Evolutionary conservation across 2,113 vertebrate species (phyloP).

Genomic region (Engystomops pustulosus): DNA sequence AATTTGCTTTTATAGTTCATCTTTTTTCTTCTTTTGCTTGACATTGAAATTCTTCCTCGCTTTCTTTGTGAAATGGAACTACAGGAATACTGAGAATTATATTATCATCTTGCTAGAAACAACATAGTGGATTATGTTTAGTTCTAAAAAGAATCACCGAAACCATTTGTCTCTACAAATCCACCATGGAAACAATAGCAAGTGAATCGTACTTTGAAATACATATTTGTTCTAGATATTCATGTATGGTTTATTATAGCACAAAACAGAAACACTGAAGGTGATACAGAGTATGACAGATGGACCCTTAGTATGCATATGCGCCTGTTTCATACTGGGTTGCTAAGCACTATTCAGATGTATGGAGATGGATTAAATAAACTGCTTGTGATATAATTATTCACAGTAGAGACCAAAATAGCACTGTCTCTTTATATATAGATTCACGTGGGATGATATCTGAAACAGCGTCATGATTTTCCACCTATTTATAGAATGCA

Average conservation of each 20-base stretch:
- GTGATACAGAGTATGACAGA: constrained; percentile 28
- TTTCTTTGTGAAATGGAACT: neutral
- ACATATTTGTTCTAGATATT: neutral
- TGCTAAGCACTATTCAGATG: constrained; percentile 22
- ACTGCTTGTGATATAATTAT: constrained; percentile 58
- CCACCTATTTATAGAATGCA: constrained; percentile 31
- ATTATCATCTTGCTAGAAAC: neutral
- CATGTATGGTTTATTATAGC: neutral
- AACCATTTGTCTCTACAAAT: neutral
- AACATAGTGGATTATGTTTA: neutral
- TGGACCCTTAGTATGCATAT: constrained; percentile 3
- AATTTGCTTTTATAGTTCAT: neutral
- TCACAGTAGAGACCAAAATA: constrained; percentile 32
- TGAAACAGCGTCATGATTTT: constrained; percentile 19
- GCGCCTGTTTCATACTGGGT: neutral
- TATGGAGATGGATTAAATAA: constrained; percentile 39
- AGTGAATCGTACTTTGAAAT: neutral
- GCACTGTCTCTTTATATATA: constrained; percentile 43
- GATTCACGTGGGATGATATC: constrained; percentile 30
- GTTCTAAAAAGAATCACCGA: neutral
- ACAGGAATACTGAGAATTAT: neutral
- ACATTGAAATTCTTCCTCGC: neutral
- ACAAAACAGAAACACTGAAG: neutral
- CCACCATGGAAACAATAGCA: neutral
- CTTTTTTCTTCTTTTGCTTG: neutral